Evolutionary conservation across 1,140 invertebrate genomes (phyloP), one percentile per base, ranked within the genome.

Genomic region (Neodiprion lecontei): DNA sequence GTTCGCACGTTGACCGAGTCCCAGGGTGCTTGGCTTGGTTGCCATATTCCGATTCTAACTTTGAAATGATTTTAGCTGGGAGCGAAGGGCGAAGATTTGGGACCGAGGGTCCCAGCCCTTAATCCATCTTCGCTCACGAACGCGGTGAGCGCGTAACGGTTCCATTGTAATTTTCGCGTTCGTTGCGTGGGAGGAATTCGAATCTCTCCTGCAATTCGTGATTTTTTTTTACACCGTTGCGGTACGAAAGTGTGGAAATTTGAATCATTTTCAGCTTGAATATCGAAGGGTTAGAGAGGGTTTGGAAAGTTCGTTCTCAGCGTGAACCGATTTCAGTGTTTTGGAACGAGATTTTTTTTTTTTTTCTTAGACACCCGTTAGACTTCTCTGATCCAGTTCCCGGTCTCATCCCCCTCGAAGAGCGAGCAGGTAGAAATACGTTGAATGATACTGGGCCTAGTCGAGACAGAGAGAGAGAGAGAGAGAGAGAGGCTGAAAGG

Each of bases 381-480:
- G 53, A 61, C 11, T 61, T 17, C 65, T 53, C 48, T 53, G 72
- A 72, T 53, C 72, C 72, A 72, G 53, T 72, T 72, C 48, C 65
- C 50, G 48, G 65, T 74, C 67, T 74, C 72, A 74, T 74, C 72
- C 67, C 67, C 67, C 67, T 69, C 67, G 67, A 69, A 69, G 67
- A 11, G 10, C 11, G 76, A 72, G 79, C 84, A 85, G 84, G 84
- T 85, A 85, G 80, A 78, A 79, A 17, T 61, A 82, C 84, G 83
- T 84, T 83, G 83, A 83, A 83, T 81, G 81, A 83, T 84, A 83
- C 80, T 75, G 78, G 4, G 12, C n/a, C 53, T 10, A 53, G 50
- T 53, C n/a, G 10, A 53, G 10, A 53, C 10, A 14, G 10, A 10
- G n/a, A 53, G 50, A 12, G 4, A 9, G 53, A 61, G n/a, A 61